phyloP scores from a whole-genome alignment of 2,888 invertebrate species.

The Nasonovia ribisnigri region DNA sequence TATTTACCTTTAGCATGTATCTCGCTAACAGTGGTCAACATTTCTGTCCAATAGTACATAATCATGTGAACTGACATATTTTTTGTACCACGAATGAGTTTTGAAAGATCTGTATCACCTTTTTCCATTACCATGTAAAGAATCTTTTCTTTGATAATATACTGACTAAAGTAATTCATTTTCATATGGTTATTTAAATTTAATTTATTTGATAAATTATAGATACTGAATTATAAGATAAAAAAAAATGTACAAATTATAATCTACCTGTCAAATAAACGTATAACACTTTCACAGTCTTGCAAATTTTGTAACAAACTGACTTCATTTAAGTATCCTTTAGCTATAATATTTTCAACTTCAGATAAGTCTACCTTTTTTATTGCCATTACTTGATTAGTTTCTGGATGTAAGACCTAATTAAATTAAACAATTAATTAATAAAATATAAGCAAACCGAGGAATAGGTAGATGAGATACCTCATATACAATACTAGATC shows the following conservation, averaged over 20 bases:
- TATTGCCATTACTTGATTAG: slow-evolving; percentile 77
- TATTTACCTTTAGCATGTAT: slow-evolving; percentile 86
- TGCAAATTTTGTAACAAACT: slow-evolving; percentile 84
- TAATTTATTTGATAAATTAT: not conserved
- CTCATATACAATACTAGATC: slow-evolving; percentile 85
- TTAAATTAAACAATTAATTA: slow-evolving; percentile 67
- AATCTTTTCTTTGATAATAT: slow-evolving; percentile 74
- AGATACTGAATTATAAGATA: not conserved
- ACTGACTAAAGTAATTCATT: slow-evolving; percentile 77
- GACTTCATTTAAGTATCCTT: slow-evolving; percentile 91
- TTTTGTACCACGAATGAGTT: slow-evolving; percentile 76
- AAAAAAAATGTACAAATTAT: not conserved
- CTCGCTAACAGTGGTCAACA: slow-evolving; percentile 90
- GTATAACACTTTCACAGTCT: slow-evolving; percentile 84
- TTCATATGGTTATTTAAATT: not conserved
- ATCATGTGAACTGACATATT: slow-evolving; percentile 80
- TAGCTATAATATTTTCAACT: slow-evolving; percentile 78
- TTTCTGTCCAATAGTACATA: slow-evolving; percentile 92
- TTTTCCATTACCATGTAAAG: slow-evolving; percentile 92
- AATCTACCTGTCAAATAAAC: slow-evolving; percentile 83
- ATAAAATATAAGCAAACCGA: slow-evolving; percentile 1
- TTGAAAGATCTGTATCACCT: slow-evolving; percentile 90
- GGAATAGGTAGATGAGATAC: slow-evolving; percentile 67
- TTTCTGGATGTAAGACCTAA: slow-evolving; percentile 77
- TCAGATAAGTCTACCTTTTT: slow-evolving; percentile 86